These are phyloP conservation scores for Nasonovia ribisnigri DNA, from an alignment of 2,888 invertebrate genomes.

Conservation along the genomic window DNA sequence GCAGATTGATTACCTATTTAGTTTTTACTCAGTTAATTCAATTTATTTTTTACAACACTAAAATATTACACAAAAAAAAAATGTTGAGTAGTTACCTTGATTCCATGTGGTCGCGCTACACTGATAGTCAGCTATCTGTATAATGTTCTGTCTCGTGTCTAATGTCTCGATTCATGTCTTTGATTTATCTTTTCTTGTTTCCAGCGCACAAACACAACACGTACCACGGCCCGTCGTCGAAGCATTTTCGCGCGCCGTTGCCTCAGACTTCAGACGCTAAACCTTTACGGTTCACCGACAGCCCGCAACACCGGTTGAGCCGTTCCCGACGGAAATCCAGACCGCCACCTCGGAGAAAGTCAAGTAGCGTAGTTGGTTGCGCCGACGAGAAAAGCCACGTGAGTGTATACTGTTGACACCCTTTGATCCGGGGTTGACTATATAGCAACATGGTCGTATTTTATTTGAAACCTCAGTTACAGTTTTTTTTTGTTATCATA, in stretches of 20 bases:
- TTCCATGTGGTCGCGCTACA: too few relatives aligned
- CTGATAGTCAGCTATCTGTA: too few relatives aligned
- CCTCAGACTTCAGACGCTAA: constrained; percentile 70
- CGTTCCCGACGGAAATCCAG: constrained; percentile 74
- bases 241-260: constrained; percentile 79
- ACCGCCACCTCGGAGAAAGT: constrained; percentile 81
- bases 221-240: constrained; percentile 87
- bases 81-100: too few relatives aligned
- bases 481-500: too few relatives aligned
- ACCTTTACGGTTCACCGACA: constrained; percentile 81
- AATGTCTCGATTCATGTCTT: not conserved
- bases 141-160: too few relatives aligned
- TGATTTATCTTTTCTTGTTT: not conserved
- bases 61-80: too few relatives aligned
- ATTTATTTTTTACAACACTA: too few relatives aligned
- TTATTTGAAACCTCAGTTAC: not conserved
- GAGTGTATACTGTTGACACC: constrained; percentile 57
- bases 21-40: too few relatives aligned
- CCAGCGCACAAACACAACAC: constrained; percentile 84
- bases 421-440: not conserved
- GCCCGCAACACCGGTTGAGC: constrained; percentile 78
- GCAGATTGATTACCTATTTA: too few relatives aligned
- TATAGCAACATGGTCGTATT: not conserved
- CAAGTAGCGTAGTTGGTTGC: constrained; percentile 75
- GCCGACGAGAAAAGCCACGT: constrained; percentile 76